Evolutionary conservation across 2,113 vertebrate genomes (phyloP).

Genomic region (Bungarus multicinctus): DNA sequence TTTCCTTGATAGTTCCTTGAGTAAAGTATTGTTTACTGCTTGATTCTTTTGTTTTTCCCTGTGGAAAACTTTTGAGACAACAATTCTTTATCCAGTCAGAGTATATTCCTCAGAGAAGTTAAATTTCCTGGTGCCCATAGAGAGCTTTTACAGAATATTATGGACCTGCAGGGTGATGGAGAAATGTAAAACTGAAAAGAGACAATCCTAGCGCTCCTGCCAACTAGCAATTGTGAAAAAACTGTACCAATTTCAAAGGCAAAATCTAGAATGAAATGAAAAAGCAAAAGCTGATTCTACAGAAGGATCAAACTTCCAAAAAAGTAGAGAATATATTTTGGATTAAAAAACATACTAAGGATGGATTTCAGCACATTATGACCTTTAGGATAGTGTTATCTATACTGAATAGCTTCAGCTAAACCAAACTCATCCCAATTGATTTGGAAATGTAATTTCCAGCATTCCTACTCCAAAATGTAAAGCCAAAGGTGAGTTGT

Average conservation of each 20-base stretch:
- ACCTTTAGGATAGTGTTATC: neutral
- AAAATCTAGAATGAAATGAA: neutral
- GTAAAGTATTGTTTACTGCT: neutral
- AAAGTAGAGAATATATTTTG: neutral
- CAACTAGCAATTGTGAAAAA: neutral
- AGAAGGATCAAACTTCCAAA: neutral
- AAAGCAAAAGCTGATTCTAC: neutral
- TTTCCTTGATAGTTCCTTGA: neutral
- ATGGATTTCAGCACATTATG: neutral
- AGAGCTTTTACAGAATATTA: neutral
- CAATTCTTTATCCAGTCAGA: neutral
- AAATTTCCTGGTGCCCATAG: neutral
- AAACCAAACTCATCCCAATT: neutral
- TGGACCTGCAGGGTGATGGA: neutral
- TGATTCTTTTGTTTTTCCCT: slow-evolving; percentile 28
- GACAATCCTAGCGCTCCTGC: neutral
- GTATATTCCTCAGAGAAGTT: neutral
- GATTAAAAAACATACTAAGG: neutral
- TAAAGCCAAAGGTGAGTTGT: neutral
- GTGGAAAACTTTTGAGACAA: slow-evolving; percentile 51
- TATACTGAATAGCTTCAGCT: neutral
- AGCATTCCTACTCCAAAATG: neutral
- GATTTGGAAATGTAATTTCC: neutral
- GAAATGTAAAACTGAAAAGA: neutral
- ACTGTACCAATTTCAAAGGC: neutral